Base-by-base conservation (phyloP, 2,113 vertebrate species). In the Corythaeola cristata region DNA sequence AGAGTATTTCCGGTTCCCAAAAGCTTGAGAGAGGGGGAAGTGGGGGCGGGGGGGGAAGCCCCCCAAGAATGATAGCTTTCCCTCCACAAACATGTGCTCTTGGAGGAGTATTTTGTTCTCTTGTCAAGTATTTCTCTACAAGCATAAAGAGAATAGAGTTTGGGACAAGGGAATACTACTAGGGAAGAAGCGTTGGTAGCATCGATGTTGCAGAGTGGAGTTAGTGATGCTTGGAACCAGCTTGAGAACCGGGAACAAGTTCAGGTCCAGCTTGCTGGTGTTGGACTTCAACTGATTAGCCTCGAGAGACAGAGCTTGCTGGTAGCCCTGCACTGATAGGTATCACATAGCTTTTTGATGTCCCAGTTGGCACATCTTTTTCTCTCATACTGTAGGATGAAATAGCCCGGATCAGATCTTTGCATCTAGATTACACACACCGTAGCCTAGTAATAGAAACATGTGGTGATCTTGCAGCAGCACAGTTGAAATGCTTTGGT, bases 361-460 rank as follows among this genome's bases (percentile, higher is more conserved):
- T n/a, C 35, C 53, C 33, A 12, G 2, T 4, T 88, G 78, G 20
- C 47, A 20, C 21, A 10, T 44, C 37, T 86, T 62, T 62, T 69
- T 13, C 7, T 90, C 7, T 20, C 0, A 0, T 45, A 5, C 24
- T 12, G 8, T 4, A 11, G n/a, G 41, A 55, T 82, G 66, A 37
- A 93, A 17, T 52, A 68, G 39, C 28, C 30, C 3, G 7, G 6
- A n/a, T 33, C 0, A 0, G 3, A 8, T 92, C 4, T 56, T 64
- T 71, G 59, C 20, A 23, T 84, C 15, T 30, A 5, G n/a, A 11
- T 77, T 21, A 15, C 0, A 0, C 10, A 8, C 9, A 2, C 15
- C 2, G 1, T 0, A 3, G 47, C 0, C 1, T 16, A 6, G 30
- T n/a, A 62, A 35, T 55, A 55, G 76, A 52, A 68, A 45, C 37